Evolutionary conservation across 2,113 vertebrate species (phyloP).

Genomic region (Lanius collurio): DNA sequence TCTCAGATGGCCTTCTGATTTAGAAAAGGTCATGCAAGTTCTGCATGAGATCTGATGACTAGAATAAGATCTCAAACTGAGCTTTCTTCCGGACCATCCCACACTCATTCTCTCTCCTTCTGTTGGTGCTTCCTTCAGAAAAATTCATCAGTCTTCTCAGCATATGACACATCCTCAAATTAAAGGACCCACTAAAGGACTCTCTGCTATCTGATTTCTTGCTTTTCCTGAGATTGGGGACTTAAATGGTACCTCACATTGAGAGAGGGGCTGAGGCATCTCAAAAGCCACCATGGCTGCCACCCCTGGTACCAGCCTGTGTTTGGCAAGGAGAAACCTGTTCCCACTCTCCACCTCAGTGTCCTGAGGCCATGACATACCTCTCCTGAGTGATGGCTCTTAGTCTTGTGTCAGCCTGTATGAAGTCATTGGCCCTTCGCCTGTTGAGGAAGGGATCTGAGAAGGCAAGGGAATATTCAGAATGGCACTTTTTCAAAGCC

Average conservation of each 20-base stretch:
- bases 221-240: not conserved
- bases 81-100: not conserved
- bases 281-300: not conserved
- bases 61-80: not conserved
- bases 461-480: constrained; percentile 16
- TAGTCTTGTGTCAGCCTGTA: constrained; percentile 52
- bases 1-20: not conserved
- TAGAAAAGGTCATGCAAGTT: not conserved
- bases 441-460: constrained; percentile 75
- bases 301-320: not conserved
- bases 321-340: not conserved
- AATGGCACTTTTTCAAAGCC: not conserved
- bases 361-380: constrained; percentile 31
- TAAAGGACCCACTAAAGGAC: fast-evolving
- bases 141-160: not conserved
- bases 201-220: not conserved
- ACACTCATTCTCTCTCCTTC: not conserved
- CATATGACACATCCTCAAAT: not conserved
- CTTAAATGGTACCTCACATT: not conserved
- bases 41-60: not conserved
- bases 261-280: not conserved
- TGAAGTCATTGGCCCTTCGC: constrained; percentile 73
- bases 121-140: not conserved
- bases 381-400: constrained; percentile 63
- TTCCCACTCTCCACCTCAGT: not conserved